phyloP scores from a whole-genome alignment of 2,113 vertebrate genomes.

The Geothlypis trichas region DNA sequence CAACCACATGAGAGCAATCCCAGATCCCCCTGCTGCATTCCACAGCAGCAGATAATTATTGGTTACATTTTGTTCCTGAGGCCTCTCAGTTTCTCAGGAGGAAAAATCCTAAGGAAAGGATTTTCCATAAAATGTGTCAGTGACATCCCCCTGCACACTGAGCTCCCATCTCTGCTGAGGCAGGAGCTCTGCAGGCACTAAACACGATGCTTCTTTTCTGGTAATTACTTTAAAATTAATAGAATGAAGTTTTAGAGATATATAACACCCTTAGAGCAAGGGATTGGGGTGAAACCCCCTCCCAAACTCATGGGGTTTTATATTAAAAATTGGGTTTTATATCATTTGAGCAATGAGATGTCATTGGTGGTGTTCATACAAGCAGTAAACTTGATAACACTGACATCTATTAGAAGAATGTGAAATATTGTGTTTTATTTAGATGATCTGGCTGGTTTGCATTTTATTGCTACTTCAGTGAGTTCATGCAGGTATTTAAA shows the following conservation, averaged over 20 bases:
- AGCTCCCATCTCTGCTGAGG: background rate
- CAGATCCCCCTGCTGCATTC: no score
- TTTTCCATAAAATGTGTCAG: no score
- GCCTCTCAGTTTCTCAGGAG: no score
- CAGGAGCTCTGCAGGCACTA: background rate
- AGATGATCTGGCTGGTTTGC: background rate
- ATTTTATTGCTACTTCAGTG: background rate
- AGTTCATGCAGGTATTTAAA: background rate
- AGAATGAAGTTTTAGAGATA: background rate
- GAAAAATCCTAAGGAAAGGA: no score
- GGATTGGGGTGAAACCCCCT: background rate
- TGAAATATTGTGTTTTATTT: background rate
- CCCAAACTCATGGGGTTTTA: background rate
- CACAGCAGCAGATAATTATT: no score
- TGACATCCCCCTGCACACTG: constrained; percentile 60
- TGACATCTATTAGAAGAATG: background rate
- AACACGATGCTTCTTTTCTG: background rate
- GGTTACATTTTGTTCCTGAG: no score
- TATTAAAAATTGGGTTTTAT: background rate
- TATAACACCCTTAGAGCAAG: background rate
- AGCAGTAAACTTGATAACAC: background rate
- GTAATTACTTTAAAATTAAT: background rate
- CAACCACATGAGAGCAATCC: no score
- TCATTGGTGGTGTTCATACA: background rate
- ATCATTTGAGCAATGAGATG: background rate